Evolutionary conservation across 1,140 invertebrate species (phyloP).

Genomic region (Chionoecetes opilio): DNA sequence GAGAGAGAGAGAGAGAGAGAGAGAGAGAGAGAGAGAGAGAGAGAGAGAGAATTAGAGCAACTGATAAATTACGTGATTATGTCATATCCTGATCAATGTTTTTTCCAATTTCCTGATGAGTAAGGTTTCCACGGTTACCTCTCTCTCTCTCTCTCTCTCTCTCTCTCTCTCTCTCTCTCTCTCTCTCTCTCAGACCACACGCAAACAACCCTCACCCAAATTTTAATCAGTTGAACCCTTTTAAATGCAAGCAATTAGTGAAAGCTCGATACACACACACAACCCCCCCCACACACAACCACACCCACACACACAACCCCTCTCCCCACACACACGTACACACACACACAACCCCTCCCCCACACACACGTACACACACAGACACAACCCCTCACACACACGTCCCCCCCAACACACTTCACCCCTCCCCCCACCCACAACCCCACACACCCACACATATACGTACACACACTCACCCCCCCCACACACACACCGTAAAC

Average conservation of each 20-base stretch:
- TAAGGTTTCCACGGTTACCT: too few species aligned
- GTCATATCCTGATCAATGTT: too few species aligned
- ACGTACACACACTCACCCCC: background rate
- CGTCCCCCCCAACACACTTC: background rate
- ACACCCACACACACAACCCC: too few species aligned
- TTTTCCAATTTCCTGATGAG: too few species aligned
- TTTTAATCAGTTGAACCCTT: background rate
- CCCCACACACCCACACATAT: background rate
- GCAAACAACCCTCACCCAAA: background rate
- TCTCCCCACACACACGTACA: background rate
- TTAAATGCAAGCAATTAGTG: conserved; percentile 9
- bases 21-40: too few species aligned
- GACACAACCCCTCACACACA: too few species aligned
- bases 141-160: too few species aligned
- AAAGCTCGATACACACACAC: background rate
- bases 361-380: background rate
- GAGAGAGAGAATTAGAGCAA: too few species aligned
- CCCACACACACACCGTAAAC: background rate
- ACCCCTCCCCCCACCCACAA: background rate
- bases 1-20: too few species aligned
- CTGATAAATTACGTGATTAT: too few species aligned
- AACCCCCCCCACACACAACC: background rate
- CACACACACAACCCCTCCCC: background rate
- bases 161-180: background rate
- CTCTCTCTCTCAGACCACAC: background rate